Base-by-base conservation (phyloP, 2,888 invertebrate species). In the Philereme vetulata region DNA sequence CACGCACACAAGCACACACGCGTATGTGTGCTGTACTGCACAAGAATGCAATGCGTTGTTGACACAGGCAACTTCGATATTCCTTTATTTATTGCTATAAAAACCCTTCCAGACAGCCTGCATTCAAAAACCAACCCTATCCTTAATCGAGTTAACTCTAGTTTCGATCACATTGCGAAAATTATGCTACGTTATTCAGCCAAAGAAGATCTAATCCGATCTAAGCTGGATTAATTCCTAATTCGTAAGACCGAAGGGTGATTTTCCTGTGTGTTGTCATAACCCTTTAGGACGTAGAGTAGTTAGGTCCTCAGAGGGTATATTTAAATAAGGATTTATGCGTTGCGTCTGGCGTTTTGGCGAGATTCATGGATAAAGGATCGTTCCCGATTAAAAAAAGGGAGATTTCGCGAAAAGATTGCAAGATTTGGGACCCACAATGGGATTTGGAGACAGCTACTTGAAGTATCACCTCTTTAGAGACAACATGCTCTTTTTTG, bases 281-380 rank as follows among this genome's bases (percentile, higher is more conserved):
- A 11, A 74, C 66, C 62, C 51, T 65, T 67, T 83, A 81, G 56
- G 79, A 63, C 76, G 53, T 56, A 65, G 70, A 67, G 71, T 53
- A 60, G 62, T 74, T 75, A 65, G 56, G 62, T 64, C 64, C 63
- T 62, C 65, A 66, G 74, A 78, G 77, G 82, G 86, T 89, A 91
- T 89, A 91, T 91, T 90, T 90, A 90, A 92, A 92, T 90, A 90
- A 89, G 88, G 90, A 91, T 91, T 92, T 92, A 92, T 90, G 90
- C 84, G 85, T 85, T 85, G 85, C 85, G 90, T 90, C 91, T 90
- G 90, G 87, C 81, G 81, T 90, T 90, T 90, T 88, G 89, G 90
- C 88, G 86, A 90, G 90, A 88, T 91, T 82, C 80, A 80, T 78
- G 88, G 91, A 90, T 91, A 89, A 90, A 83, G 85, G 78, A 82